Conservation (phyloP, 2,113 vertebrate species). For the Phasianus colchicus region DNA sequence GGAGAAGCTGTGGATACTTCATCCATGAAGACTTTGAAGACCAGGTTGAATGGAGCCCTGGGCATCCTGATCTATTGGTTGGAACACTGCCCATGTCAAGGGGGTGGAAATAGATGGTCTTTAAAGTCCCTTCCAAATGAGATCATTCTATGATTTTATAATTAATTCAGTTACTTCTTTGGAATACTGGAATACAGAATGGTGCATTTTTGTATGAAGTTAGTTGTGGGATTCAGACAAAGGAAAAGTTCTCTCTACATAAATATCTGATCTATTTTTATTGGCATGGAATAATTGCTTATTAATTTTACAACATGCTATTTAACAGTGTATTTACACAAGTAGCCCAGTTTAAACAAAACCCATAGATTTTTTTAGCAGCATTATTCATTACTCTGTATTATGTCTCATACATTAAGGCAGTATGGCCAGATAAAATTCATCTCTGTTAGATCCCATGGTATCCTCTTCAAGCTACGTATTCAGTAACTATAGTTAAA, state of each 20-base stretch:
- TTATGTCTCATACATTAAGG: not conserved
- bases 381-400: not conserved
- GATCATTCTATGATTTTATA: not conserved
- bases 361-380: not conserved
- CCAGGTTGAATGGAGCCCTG: not conserved
- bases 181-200: not conserved
- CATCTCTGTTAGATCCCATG: not conserved
- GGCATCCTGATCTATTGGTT: too few relatives aligned
- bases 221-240: not conserved
- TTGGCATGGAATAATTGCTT: not conserved
- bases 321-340: not conserved
- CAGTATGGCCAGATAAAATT: not conserved
- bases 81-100: not conserved
- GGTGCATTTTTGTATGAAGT: not conserved
- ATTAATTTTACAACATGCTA: not conserved
- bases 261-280: not conserved
- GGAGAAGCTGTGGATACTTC: too few relatives aligned
- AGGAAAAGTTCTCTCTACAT: not conserved
- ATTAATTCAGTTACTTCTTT: not conserved
- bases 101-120: not conserved
- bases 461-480: not conserved
- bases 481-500: not conserved
- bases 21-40: too few relatives aligned
- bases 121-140: not conserved
- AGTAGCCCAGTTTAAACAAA: not conserved